Evolutionary conservation across 2,797 vertebrate genomes (phyloP), one percentile per base, ranked within the genome.

Genomic region (Cirrhinus molitorella): DNA sequence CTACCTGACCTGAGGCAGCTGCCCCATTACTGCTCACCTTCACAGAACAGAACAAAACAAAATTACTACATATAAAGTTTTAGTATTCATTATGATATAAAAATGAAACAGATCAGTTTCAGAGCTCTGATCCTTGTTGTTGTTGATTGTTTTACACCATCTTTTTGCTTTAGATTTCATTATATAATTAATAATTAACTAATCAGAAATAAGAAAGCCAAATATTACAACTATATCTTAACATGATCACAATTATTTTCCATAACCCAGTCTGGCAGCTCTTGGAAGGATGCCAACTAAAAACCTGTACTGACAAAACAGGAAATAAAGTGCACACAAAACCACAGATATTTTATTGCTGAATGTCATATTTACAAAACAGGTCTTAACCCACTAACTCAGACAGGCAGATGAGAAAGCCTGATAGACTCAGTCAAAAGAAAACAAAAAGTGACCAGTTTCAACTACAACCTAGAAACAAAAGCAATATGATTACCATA

Each of bases 11-110:
- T 72, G 95, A 96, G 88, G 93, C 91, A 80, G 92, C 88, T 1
- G 95, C 93, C 85, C 96, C 96, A 95, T 97, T 97, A 91, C 95
- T 96, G 92, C 94, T 97, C 85, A 97, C 95, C 96, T 98, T 88
- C 57, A 88, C 86, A 75, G 71, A 90, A 51, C 28, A 89, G 49
- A 10, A 87, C 10, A 0, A 34, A 28, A 83, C 19, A 9, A 51
- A 31, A 49, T 23, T 9, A 47, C 2, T 14, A 45, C 43, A 21
- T 21, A n/a, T 37, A n/a, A 57, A 31, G 19, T 5, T 73, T 63
- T 34, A 25, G 14, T 21, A 73, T 16, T 31, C 3, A 28, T 12
- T 3, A 2, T 28, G 4, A 17, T 45, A 61, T 14, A 28, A 25
- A 61, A 5, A 61, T 6, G 23, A 1, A 25, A 61, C 57, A 61